Conservation (phyloP, 2,797 vertebrate species). For the Amniataba percoides region DNA sequence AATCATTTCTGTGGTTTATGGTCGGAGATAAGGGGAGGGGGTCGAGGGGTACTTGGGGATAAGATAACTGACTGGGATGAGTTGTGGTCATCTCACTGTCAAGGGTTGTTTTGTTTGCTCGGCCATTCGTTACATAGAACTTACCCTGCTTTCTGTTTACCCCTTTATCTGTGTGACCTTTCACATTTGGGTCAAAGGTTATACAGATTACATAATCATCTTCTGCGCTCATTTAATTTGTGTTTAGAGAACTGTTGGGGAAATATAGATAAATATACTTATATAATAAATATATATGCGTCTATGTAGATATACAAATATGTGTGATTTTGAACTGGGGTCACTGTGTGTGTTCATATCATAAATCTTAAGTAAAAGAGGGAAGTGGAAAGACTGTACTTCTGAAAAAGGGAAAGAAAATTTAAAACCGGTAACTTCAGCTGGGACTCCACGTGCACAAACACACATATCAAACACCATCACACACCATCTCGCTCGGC, state of each 20-base stretch:
- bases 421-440: slow-evolving; percentile 16
- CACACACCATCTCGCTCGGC: slow-evolving; percentile 15
- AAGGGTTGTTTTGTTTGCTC: slow-evolving; percentile 44
- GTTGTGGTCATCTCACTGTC: slow-evolving; percentile 40
- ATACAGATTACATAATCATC: too few relatives aligned
- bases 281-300: too few relatives aligned
- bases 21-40: slow-evolving; percentile 19
- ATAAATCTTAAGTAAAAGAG: not conserved
- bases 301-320: not conserved
- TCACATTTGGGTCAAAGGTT: slow-evolving; percentile 46
- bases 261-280: too few relatives aligned
- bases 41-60: slow-evolving; percentile 21
- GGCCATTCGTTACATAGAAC: slow-evolving; percentile 24
- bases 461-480: slow-evolving; percentile 37
- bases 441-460: slow-evolving; percentile 17
- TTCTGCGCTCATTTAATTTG: too few relatives aligned
- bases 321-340: not conserved
- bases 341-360: not conserved
- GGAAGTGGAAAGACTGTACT: slow-evolving; percentile 1
- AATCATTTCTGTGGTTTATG: slow-evolving; percentile 51
- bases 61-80: slow-evolving; percentile 42
- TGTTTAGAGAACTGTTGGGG: too few relatives aligned
- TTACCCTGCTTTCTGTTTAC: slow-evolving; percentile 26
- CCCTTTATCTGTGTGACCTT: slow-evolving; percentile 54
- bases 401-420: slow-evolving; percentile 33